Evolutionary conservation across 2,113 vertebrate genomes (phyloP).

Genomic region (Antechinus flavipes): DNA sequence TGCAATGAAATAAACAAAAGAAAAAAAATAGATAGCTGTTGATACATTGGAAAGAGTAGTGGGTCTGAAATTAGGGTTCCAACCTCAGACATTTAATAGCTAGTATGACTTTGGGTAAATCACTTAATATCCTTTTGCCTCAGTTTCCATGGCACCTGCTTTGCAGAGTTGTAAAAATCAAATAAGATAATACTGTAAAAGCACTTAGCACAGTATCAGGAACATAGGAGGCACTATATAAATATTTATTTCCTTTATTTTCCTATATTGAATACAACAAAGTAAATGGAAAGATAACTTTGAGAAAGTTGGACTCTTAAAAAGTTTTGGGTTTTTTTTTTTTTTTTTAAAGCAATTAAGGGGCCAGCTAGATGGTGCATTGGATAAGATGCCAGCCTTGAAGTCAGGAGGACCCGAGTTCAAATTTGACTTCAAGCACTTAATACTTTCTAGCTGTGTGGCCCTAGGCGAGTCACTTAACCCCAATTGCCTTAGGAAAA

Average conservation of each 20-base stretch:
- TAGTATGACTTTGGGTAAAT: not conserved
- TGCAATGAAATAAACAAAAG: not conserved
- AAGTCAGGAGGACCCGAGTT: too few relatives aligned
- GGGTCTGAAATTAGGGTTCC: not conserved
- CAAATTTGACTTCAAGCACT: too few relatives aligned
- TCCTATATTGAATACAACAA: not conserved
- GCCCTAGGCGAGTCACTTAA: too few relatives aligned
- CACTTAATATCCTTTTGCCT: not conserved
- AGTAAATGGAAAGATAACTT: too few relatives aligned
- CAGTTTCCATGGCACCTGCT: not conserved
- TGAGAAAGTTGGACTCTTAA: too few relatives aligned
- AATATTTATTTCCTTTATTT: not conserved
- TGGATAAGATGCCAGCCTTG: too few relatives aligned
- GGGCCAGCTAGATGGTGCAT: too few relatives aligned
- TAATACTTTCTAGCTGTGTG: too few relatives aligned
- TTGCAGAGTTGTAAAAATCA: not conserved
- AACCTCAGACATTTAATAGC: not conserved
- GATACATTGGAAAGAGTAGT: not conserved
- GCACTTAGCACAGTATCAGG: not conserved
- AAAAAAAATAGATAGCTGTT: not conserved
- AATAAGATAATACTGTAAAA: not conserved
- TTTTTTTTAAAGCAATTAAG: too few relatives aligned
- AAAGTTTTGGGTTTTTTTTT: too few relatives aligned
- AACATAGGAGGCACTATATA: not conserved
- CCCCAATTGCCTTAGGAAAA: too few relatives aligned